Evolutionary conservation across 2,113 vertebrate species (phyloP).

Genomic region (Echinops telfairi): DNA sequence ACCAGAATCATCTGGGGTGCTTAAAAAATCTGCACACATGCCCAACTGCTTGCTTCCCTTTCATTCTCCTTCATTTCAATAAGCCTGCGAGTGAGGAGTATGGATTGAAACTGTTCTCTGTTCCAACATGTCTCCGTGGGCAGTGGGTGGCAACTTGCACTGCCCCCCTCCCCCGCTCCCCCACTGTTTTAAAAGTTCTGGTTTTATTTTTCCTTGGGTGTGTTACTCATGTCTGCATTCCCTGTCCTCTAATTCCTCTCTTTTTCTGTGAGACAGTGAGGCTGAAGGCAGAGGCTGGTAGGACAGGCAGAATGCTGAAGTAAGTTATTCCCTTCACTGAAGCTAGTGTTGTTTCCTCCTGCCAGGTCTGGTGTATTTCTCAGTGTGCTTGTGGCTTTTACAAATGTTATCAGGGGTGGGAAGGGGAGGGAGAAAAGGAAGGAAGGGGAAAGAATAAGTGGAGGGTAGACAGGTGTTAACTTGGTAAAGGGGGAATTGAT

Average conservation of each 20-base stretch:
- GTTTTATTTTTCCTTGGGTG: not conserved
- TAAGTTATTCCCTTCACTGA: constrained; percentile 60
- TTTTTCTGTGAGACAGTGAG: constrained; percentile 2
- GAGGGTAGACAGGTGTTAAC: too few relatives aligned
- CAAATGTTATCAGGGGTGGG: not conserved
- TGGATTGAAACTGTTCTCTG: not conserved
- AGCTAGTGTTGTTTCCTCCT: constrained; percentile 3
- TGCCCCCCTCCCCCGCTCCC: not conserved
- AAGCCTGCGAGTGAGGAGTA: not conserved
- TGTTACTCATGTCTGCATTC: not conserved
- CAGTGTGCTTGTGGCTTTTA: constrained; percentile 51
- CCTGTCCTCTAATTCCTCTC: not conserved
- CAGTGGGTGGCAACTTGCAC: not conserved
- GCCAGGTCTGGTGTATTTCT: constrained; percentile 44
- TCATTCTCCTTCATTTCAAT: not conserved
- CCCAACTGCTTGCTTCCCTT: not conserved
- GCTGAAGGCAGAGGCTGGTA: constrained; percentile 44
- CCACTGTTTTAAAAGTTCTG: not conserved
- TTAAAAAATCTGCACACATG: not conserved
- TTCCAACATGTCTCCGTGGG: not conserved
- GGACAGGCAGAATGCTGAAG: constrained; percentile 44
- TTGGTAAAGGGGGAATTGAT: too few relatives aligned
- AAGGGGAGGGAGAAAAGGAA: too few relatives aligned
- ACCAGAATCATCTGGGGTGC: not conserved
- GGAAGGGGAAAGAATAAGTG: too few relatives aligned